These are phyloP conservation scores for Dicyrtoma fusca DNA, from an alignment of 2,888 invertebrate species.

Conservation along the genomic window DNA sequence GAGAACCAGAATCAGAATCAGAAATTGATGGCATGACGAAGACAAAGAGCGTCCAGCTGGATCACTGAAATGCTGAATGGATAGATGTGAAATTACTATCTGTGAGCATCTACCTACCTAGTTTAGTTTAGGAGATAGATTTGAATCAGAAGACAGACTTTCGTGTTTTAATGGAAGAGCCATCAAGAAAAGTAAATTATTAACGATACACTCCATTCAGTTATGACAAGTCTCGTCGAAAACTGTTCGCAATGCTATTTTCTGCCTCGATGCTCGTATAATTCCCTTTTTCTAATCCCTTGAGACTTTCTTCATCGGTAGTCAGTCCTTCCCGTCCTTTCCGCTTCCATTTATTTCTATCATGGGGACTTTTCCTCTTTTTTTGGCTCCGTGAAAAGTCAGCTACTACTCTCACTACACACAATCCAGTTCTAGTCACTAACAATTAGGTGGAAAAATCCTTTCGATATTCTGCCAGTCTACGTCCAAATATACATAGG, in stretches of 20 bases:
- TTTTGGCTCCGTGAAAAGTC: neutral
- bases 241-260: conserved; percentile 48
- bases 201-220: conserved; percentile 53
- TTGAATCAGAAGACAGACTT: conserved; percentile 18
- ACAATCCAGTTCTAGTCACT: too few relatives aligned
- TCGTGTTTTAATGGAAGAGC: conserved; percentile 51
- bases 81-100: neutral
- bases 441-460: too few relatives aligned
- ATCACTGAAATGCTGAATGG: neutral
- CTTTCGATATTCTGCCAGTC: too few relatives aligned
- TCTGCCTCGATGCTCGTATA: conserved; percentile 43
- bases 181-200: conserved; percentile 57
- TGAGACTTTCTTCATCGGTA: conserved; percentile 46
- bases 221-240: conserved; percentile 41
- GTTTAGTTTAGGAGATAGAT: too few relatives aligned
- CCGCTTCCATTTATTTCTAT: conserved; percentile 5
- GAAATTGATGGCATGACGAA: neutral
- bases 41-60: neutral
- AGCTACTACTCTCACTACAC: too few relatives aligned
- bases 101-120: too few relatives aligned
- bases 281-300: conserved; percentile 50
- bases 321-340: conserved; percentile 33
- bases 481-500: too few relatives aligned
- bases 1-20: neutral
- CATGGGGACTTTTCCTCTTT: neutral